These are phyloP conservation scores for Philaethria dido DNA, from an alignment of 2,888 invertebrate species.

Conservation along the genomic window DNA sequence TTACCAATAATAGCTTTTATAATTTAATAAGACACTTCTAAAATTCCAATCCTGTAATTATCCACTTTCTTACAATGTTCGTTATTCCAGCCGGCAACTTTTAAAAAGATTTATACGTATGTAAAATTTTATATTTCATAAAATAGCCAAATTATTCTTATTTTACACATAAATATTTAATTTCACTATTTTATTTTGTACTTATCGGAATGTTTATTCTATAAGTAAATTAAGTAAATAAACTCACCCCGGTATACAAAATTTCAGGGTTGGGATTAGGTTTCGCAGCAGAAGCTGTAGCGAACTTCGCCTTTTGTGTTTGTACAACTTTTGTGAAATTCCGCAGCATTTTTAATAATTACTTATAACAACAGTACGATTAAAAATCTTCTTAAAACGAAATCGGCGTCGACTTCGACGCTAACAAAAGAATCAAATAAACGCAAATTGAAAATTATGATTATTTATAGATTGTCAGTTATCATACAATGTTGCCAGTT, in stretches of 20 bases:
- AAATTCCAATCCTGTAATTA: no score
- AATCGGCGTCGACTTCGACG: neutral
- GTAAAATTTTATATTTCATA: no score
- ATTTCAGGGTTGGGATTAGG: conserved; percentile 88
- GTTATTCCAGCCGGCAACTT: no score
- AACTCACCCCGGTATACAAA: conserved; percentile 88
- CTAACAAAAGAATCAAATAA: neutral
- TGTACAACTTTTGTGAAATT: conserved; percentile 63
- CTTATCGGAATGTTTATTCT: no score
- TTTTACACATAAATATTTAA: no score
- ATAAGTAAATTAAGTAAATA: neutral
- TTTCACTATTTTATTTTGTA: no score
- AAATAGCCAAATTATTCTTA: no score
- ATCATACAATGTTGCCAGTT: neutral
- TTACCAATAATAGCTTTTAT: no score
- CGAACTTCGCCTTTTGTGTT: conserved; percentile 75
- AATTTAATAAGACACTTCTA: no score
- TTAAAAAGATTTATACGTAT: no score
- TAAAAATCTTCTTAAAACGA: neutral
- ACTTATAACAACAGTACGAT: neutral
- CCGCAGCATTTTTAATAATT: conserved; percentile 57
- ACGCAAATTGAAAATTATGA: no score
- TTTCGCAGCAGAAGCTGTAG: conserved; percentile 85
- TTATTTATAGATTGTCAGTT: conserved; percentile 6
- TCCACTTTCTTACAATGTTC: no score